phyloP scores from a whole-genome alignment of 1,140 invertebrate species.

The Pseudobourletiella spinata region DNA sequence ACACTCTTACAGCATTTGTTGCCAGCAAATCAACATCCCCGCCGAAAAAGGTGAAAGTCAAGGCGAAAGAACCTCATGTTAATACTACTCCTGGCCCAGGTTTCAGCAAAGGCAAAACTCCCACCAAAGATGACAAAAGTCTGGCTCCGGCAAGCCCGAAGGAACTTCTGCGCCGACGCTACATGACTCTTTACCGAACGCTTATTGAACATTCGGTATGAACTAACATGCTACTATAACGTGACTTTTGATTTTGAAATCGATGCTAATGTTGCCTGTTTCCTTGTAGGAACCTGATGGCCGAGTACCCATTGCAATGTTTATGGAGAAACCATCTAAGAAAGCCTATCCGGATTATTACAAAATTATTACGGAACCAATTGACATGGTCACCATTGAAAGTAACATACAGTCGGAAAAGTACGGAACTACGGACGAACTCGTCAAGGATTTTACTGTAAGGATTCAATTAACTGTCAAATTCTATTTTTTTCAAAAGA shows the following conservation, averaged over 20 bases:
- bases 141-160: background rate
- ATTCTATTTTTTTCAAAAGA: background rate
- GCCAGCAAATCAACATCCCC: background rate
- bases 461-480: too few relatives aligned
- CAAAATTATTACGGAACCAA: constrained; percentile 84
- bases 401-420: constrained; percentile 59
- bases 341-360: constrained; percentile 95
- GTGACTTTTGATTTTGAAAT: too few relatives aligned
- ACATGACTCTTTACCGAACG: constrained; percentile 63
- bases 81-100: background rate
- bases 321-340: constrained; percentile 93
- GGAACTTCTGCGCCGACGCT: constrained; percentile 58
- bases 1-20: background rate
- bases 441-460: constrained; percentile 60
- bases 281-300: constrained; percentile 64
- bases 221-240: constrained; percentile 35
- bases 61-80: background rate
- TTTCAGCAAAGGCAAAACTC: background rate
- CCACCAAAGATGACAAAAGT: constrained; percentile 6
- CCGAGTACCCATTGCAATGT: constrained; percentile 76
- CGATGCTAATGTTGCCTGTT: background rate
- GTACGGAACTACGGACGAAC: constrained; percentile 54
- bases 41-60: background rate
- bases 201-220: constrained; percentile 63
- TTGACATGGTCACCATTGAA: constrained; percentile 91